phyloP scores from a whole-genome alignment of 2,113 vertebrate species.

The Parotia lawesii region DNA sequence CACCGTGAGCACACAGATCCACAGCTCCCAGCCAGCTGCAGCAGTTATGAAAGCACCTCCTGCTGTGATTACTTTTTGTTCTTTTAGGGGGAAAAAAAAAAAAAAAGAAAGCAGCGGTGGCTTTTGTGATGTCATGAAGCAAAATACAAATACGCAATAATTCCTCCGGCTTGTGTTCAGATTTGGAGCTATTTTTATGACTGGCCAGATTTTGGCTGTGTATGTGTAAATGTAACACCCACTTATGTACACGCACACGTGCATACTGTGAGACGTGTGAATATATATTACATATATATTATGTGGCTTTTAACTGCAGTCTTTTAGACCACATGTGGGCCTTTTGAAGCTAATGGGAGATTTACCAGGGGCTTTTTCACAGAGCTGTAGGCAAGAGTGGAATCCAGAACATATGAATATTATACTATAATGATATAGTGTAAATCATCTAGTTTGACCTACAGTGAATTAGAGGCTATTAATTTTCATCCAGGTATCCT shows the following conservation, averaged over 20 bases:
- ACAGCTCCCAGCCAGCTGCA: background rate
- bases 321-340: conserved; percentile 42
- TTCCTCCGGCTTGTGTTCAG: background rate
- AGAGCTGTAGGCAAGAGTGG: conserved; percentile 61
- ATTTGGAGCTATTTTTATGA: background rate
- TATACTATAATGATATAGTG: background rate
- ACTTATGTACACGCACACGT: conserved; percentile 26
- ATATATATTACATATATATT: conserved; percentile 43
- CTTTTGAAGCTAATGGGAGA: conserved; percentile 68
- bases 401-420: conserved; percentile 41
- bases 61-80: background rate
- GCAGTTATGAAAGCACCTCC: background rate
- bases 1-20: background rate
- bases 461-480: conserved; percentile 49
- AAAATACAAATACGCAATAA: background rate
- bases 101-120: background rate
- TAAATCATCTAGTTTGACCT: conserved; percentile 44
- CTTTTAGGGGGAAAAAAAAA: background rate
- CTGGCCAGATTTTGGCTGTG: conserved; percentile 1
- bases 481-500: conserved; percentile 34
- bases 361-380: conserved; percentile 68
- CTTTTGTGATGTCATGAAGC: background rate
- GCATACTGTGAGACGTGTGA: background rate
- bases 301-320: conserved; percentile 50
- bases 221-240: conserved; percentile 24